These are phyloP conservation scores for Clistopyga incitator DNA, from an alignment of 2,888 invertebrate species.

Conservation along the genomic window DNA sequence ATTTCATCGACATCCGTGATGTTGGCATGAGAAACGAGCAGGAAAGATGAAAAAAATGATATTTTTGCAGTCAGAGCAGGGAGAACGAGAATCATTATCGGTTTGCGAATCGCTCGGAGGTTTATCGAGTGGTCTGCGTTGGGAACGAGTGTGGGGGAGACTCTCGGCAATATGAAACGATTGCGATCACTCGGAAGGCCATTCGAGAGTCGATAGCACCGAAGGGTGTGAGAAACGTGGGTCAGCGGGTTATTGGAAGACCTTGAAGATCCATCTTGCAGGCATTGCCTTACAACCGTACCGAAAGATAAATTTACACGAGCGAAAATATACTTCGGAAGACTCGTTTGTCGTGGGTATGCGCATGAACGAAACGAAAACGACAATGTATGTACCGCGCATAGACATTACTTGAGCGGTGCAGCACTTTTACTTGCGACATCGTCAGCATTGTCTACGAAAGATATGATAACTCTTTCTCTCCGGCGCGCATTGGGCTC, in stretches of 20 bases:
- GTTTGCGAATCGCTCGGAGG: slow-evolving; percentile 39
- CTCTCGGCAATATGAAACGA: slow-evolving; percentile 22
- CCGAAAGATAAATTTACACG: slow-evolving; percentile 22
- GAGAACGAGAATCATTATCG: slow-evolving; percentile 37
- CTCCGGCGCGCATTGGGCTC: not conserved
- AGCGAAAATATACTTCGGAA: slow-evolving; percentile 19
- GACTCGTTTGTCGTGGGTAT: not conserved
- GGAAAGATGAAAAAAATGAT: slow-evolving; percentile 14
- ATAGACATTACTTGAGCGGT: not conserved
- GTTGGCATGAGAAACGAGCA: not conserved
- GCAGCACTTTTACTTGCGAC: slow-evolving; percentile 35
- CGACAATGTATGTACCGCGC: not conserved
- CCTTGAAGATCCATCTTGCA: slow-evolving; percentile 5
- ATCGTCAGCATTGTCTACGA: slow-evolving; percentile 23
- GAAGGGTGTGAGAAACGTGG: slow-evolving; percentile 41
- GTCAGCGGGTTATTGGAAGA: slow-evolving; percentile 11
- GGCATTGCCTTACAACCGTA: slow-evolving; percentile 23
- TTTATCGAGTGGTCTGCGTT: slow-evolving; percentile 29
- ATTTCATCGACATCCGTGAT: not conserved
- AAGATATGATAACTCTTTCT: slow-evolving; percentile 36
- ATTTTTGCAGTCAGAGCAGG: slow-evolving; percentile 13
- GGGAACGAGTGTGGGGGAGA: slow-evolving; percentile 18
- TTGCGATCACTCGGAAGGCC: slow-evolving; percentile 26
- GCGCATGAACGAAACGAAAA: slow-evolving; percentile 37
- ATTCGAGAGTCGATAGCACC: slow-evolving; percentile 9